These are phyloP conservation scores for Numida meleagris DNA, from an alignment of 2,113 vertebrate species.

Conservation along the genomic window DNA sequence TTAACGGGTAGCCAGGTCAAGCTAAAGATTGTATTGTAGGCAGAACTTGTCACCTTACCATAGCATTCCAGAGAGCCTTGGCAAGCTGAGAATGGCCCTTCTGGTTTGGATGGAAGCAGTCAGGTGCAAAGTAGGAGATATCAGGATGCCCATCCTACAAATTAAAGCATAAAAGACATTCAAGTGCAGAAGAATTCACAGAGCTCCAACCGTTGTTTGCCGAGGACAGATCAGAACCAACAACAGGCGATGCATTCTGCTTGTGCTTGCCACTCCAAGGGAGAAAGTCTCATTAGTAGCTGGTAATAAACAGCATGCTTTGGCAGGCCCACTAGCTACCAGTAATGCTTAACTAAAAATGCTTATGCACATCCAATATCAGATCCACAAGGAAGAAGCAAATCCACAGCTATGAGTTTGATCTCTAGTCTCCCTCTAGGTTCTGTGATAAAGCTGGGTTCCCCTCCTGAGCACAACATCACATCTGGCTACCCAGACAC, in stretches of 20 bases:
- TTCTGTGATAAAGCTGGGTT: neutral
- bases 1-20: neutral
- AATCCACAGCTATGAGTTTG: neutral
- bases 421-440: neutral
- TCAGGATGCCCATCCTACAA: conserved; percentile 84
- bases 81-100: conserved; percentile 89
- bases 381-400: neutral
- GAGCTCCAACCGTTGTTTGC: neutral
- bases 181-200: neutral
- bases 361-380: neutral
- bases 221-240: neutral
- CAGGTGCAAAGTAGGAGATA: conserved; percentile 86
- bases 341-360: neutral
- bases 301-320: neutral
- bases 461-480: neutral
- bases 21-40: neutral
- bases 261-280: neutral
- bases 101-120: conserved; percentile 90
- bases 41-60: conserved; percentile 77
- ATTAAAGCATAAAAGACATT: neutral
- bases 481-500: neutral
- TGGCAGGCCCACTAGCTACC: neutral
- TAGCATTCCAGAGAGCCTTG: conserved; percentile 88
- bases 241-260: neutral
- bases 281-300: neutral